Percentiles rank a stretch among this genome's conserved stretches.
Conservation (phyloP, 2,113 vertebrate species). For the Diadophis punctatus region DNA sequence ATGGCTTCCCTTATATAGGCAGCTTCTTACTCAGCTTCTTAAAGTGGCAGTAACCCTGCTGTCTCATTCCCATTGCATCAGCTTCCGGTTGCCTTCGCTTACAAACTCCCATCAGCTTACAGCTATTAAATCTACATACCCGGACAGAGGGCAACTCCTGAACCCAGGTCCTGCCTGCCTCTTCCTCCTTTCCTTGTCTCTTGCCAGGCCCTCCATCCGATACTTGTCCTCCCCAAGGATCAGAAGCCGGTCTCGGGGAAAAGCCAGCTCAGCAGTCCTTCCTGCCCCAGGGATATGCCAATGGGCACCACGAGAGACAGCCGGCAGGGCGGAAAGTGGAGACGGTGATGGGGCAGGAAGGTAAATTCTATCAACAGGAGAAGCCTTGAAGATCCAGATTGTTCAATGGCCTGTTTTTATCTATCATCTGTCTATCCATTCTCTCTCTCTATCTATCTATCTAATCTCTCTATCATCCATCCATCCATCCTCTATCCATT, state of each 20-base stretch:
- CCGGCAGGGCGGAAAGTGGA: not conserved
- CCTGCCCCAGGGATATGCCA: not conserved
- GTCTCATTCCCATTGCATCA: too few relatives aligned
- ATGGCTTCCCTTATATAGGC: too few relatives aligned
- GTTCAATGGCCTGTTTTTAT: not conserved
- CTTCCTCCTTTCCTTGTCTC: not conserved
- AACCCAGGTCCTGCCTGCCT: too few relatives aligned
- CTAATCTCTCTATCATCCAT: too few relatives aligned
- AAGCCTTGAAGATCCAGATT: not conserved
- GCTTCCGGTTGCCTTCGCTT: too few relatives aligned
- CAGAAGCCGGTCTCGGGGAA: not conserved
- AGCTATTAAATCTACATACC: too few relatives aligned
- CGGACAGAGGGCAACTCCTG: fast-evolving
- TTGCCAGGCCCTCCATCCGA: not conserved
- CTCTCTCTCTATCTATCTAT: too few relatives aligned
- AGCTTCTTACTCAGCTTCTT: too few relatives aligned
- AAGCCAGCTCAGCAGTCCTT: not conserved
- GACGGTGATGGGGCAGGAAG: not conserved
- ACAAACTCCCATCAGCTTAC: too few relatives aligned
- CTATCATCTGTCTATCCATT: too few relatives aligned
- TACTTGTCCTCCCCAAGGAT: not conserved
- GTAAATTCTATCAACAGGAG: not conserved
- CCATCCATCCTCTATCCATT: too few relatives aligned
- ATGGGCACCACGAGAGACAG: not conserved
- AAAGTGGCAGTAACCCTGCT: too few relatives aligned